phyloP scores from a whole-genome alignment of 2,797 vertebrate genomes.

The Melanotaenia boesemani region DNA sequence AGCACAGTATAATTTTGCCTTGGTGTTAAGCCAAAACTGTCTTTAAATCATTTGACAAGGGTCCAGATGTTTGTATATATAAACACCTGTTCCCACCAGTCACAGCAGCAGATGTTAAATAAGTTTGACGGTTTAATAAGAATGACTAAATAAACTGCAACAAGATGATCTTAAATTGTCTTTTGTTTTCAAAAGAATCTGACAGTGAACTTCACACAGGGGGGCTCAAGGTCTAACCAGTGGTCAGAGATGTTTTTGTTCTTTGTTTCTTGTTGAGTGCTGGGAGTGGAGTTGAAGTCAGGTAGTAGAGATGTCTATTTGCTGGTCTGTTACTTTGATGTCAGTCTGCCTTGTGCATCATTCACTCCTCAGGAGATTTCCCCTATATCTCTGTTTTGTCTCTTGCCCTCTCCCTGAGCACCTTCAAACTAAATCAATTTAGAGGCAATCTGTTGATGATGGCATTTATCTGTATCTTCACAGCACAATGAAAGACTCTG shows the following conservation, averaged over 20 bases:
- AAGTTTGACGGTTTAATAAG: slow-evolving; percentile 1
- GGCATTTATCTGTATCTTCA: slow-evolving; percentile 57
- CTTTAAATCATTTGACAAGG: not conserved
- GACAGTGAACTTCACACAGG: not conserved
- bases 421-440: slow-evolving; percentile 63
- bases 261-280: slow-evolving; percentile 13
- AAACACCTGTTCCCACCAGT: not conserved
- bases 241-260: slow-evolving; percentile 2
- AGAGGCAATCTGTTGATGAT: slow-evolving; percentile 61
- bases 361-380: slow-evolving; percentile 50
- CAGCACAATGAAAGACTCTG: slow-evolving; percentile 51
- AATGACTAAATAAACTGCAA: not conserved
- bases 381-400: slow-evolving; percentile 29
- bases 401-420: slow-evolving; percentile 25
- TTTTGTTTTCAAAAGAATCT: not conserved
- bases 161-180: not conserved
- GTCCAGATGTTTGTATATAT: slow-evolving; percentile 7
- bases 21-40: not conserved
- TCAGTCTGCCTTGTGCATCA: slow-evolving; percentile 47
- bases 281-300: slow-evolving; percentile 33
- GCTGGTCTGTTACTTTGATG: slow-evolving; percentile 42
- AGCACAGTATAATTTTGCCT: not conserved
- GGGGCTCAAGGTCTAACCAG: not conserved
- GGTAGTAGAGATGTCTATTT: slow-evolving; percentile 45
- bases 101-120: not conserved